These are phyloP conservation scores for Matsumurasca onukii DNA, from an alignment of 1,140 invertebrate species.

Conservation along the genomic window DNA sequence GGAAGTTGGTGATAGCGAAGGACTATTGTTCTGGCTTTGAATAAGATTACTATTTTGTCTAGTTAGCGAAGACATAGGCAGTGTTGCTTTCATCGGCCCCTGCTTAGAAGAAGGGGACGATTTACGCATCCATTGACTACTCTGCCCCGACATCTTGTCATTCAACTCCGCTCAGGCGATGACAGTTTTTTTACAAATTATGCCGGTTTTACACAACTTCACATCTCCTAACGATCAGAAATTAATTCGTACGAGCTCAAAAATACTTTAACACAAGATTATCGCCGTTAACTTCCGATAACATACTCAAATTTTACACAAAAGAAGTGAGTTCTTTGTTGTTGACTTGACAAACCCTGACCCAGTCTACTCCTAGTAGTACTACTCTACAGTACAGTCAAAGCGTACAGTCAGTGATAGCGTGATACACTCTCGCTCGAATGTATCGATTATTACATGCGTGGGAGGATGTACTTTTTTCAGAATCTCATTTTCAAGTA, in stretches of 20 bases:
- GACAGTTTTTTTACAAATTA: conserved; percentile 9
- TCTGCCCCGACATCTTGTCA: conserved; percentile 54
- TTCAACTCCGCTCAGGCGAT: conserved; percentile 12
- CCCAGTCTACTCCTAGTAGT: conserved; percentile 13
- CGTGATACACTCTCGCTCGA: conserved; percentile 14
- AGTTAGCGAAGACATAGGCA: conserved; percentile 68
- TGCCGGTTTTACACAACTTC: neutral
- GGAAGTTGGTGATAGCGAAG: conserved; percentile 61
- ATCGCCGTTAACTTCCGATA: neutral
- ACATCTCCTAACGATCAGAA: neutral
- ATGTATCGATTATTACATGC: conserved; percentile 17
- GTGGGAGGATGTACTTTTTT: too few species aligned
- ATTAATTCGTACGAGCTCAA: neutral
- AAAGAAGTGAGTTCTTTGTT: conserved; percentile 18
- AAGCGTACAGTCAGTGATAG: too few species aligned
- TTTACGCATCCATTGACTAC: conserved; percentile 61
- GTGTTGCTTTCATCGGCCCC: conserved; percentile 70
- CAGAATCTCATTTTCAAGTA: too few species aligned
- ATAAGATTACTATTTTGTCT: conserved; percentile 54
- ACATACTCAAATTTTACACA: conserved; percentile 14
- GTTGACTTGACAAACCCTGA: conserved; percentile 25
- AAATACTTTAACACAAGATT: neutral
- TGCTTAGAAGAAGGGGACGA: conserved; percentile 68
- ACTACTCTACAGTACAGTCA: conserved; percentile 17
- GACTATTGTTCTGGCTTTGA: conserved; percentile 62